Conservation (phyloP, 2,113 vertebrate genomes). For the Bufo gargarizans region DNA sequence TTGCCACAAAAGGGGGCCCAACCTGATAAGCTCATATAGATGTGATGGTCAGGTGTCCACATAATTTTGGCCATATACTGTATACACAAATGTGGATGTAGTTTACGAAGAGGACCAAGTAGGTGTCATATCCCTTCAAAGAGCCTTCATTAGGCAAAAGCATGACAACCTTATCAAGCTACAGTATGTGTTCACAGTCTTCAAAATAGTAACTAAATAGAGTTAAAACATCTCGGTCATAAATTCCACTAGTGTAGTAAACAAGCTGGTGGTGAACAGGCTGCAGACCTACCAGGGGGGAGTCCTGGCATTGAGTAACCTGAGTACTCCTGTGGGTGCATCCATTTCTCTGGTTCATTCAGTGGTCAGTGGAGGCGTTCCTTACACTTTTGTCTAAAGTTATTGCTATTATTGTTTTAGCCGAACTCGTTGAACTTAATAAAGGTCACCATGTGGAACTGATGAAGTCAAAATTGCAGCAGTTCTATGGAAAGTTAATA, state of each 20-base stretch:
- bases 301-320: slow-evolving; percentile 10
- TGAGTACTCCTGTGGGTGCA: neutral
- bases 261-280: neutral
- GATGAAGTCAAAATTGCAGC: neutral
- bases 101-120: no score
- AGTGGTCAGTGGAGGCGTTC: neutral
- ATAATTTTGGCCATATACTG: no score
- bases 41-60: no score
- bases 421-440: neutral
- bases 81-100: no score
- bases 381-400: neutral
- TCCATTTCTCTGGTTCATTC: neutral
- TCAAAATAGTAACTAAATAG: neutral
- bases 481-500: slow-evolving; percentile 1
- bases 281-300: neutral
- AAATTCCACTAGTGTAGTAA: neutral
- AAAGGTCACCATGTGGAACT: slow-evolving; percentile 26
- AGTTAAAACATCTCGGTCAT: neutral
- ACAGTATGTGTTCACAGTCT: neutral
- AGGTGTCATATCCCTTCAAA: no score
- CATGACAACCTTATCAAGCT: neutral
- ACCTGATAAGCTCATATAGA: no score
- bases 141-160: no score
- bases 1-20: no score
- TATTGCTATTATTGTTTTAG: slow-evolving; percentile 8